These are phyloP conservation scores for Macaria liturata DNA, from an alignment of 2,888 invertebrate species.

Conservation along the genomic window DNA sequence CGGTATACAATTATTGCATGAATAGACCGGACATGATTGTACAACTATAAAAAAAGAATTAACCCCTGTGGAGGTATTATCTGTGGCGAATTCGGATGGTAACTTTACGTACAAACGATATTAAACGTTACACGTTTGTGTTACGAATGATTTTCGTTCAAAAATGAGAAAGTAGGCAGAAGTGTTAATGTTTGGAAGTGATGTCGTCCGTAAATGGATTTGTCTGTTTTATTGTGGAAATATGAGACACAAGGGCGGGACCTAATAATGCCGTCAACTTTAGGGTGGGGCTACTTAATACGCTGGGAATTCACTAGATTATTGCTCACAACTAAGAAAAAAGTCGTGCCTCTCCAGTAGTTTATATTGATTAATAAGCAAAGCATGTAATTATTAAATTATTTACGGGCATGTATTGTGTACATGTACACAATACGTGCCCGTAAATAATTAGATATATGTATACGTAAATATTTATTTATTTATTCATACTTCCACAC, in stretches of 20 bases:
- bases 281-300: conserved; percentile 16
- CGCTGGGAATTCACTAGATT: too few relatives aligned
- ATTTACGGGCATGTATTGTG: too few relatives aligned
- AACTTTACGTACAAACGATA: not conserved
- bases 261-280: conserved; percentile 10
- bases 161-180: conserved; percentile 2
- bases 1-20: conserved; percentile 28
- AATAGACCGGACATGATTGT: conserved; percentile 26
- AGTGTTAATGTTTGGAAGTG: conserved; percentile 25
- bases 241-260: conserved; percentile 2
- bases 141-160: conserved; percentile 12
- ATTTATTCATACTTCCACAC: too few relatives aligned
- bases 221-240: conserved; percentile 21
- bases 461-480: too few relatives aligned
- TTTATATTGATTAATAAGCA: too few relatives aligned
- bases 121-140: not conserved
- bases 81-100: too few relatives aligned
- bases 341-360: too few relatives aligned
- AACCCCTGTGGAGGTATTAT: too few relatives aligned
- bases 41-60: conserved; percentile 12
- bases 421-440: too few relatives aligned
- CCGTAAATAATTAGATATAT: too few relatives aligned
- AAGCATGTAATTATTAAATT: too few relatives aligned
- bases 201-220: conserved; percentile 27
- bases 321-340: too few relatives aligned